A percentile compares a stretch with the other conserved stretches of the same genome.
These are phyloP conservation scores for Biston stratarius DNA, from an alignment of 2,888 invertebrate genomes.

Conservation along the genomic window DNA sequence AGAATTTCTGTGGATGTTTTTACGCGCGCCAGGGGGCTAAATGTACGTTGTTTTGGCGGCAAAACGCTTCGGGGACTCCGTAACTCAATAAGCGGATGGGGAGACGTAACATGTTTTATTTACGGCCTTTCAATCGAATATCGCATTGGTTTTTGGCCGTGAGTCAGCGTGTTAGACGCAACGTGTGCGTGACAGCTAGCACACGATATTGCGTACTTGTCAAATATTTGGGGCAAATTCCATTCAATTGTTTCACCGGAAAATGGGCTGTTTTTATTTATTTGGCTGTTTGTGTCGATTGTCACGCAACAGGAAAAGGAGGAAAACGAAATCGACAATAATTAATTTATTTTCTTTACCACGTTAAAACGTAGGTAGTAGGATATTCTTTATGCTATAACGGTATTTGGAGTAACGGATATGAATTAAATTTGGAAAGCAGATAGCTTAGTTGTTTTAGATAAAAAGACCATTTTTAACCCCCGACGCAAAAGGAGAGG, in stretches of 20 bases:
- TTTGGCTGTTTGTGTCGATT: slow-evolving; percentile 43
- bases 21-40: slow-evolving; percentile 85
- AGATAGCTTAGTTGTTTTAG: no score
- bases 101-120: slow-evolving; percentile 84
- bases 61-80: slow-evolving; percentile 84
- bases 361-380: no score
- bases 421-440: no score
- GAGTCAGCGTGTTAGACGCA: slow-evolving; percentile 65
- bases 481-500: no score
- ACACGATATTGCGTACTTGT: slow-evolving; percentile 52
- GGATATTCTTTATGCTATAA: no score
- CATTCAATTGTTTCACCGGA: slow-evolving; percentile 46
- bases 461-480: no score
- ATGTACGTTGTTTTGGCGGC: slow-evolving; percentile 86
- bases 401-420: no score
- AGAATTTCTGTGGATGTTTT: slow-evolving; percentile 79
- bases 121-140: slow-evolving; percentile 82
- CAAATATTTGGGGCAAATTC: slow-evolving; percentile 41
- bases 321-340: neutral
- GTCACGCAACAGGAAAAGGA: slow-evolving; percentile 59
- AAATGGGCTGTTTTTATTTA: slow-evolving; percentile 59
- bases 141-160: slow-evolving; percentile 74
- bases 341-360: neutral
- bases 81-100: slow-evolving; percentile 83
- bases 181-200: slow-evolving; percentile 51